These are phyloP conservation scores for Pterobdella sp. DNA, from an alignment of 2,888 invertebrate genomes.

Conservation along the genomic window DNA sequence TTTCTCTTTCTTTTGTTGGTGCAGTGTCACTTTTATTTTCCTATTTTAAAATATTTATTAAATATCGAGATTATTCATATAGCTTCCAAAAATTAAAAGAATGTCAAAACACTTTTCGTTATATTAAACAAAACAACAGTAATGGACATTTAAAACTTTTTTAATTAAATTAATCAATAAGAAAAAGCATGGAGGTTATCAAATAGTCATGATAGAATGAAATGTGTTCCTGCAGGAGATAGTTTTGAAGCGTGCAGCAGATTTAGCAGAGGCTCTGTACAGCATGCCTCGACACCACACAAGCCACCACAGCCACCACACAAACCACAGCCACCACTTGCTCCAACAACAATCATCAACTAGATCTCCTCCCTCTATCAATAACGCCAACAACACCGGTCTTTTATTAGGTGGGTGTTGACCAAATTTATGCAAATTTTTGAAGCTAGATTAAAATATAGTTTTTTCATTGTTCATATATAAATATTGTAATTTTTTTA, in stretches of 20 bases:
- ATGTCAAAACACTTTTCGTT: not conserved
- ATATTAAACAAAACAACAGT: not conserved
- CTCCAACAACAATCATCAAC: constrained; percentile 18
- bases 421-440: not conserved
- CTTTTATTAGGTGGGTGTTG: constrained; percentile 5
- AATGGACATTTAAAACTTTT: not conserved
- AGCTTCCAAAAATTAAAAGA: not conserved
- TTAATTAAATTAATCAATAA: too few relatives aligned
- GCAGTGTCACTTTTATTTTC: not conserved
- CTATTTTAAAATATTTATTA: not conserved
- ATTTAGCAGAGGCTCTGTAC: constrained; percentile 92
- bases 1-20: constrained; percentile 7
- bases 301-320: constrained; percentile 52
- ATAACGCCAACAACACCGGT: not conserved
- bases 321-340: not conserved
- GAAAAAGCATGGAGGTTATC: too few relatives aligned
- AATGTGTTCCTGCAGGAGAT: constrained; percentile 65
- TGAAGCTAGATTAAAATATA: not conserved
- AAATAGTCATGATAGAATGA: not conserved
- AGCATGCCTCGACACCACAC: constrained; percentile 68
- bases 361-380: constrained; percentile 17
- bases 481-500: not conserved
- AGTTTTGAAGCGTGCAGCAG: constrained; percentile 94
- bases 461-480: not conserved
- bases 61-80: not conserved